Base-by-base conservation (phyloP, 2,888 invertebrate species). In the Microplitis manilae region DNA sequence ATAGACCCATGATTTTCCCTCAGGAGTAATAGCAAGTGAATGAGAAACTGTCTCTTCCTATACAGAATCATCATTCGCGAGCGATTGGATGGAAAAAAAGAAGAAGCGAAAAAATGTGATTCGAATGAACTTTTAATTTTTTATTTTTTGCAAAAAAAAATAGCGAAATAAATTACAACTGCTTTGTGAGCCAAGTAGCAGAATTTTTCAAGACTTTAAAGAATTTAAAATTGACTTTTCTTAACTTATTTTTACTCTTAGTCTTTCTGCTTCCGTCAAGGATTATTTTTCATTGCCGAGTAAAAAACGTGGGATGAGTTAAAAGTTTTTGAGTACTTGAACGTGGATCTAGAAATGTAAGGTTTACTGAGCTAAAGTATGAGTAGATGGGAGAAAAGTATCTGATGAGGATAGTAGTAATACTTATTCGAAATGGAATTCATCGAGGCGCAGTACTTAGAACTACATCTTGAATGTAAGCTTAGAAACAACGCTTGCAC, bases 371-470 rank as follows among this genome's bases (percentile, higher is more conserved):
- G 50, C 50, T 13, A 9, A 13, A 50, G 13, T 13, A 50, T 13
- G 50, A 50, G 50, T 15, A 39, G 62, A 38, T 68, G 50, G 41
- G 20, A 41, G 61, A 77, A 64, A 68, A 61, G 74, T 65, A 64
- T 7, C 41, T 30, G 30, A 64, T 39, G 72, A 17, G 41, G 68
- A 41, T 39, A 68, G 73, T 71, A 76, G 74, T 79, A 75, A 79
- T 80, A 82, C 79, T 82, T 82, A 82, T 80, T 80, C 75, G 62
- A 73, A 80, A 81, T 82, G 71, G 79, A 77, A 79, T 82, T 77
- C 73, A 72, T 68, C 9, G 50, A 77, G 72, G 75, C 71, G 74
- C 75, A 77, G 73, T 77, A 77, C 79, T 80, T 75, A 39, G 41
- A 79, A 79, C 68, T 72, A 69, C 78, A 59, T 62, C 71, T 60